Evolutionary conservation across 2,888 invertebrate species (phyloP), one percentile per base, ranked within the genome.

Genomic region (Drosophila borealis): DNA sequence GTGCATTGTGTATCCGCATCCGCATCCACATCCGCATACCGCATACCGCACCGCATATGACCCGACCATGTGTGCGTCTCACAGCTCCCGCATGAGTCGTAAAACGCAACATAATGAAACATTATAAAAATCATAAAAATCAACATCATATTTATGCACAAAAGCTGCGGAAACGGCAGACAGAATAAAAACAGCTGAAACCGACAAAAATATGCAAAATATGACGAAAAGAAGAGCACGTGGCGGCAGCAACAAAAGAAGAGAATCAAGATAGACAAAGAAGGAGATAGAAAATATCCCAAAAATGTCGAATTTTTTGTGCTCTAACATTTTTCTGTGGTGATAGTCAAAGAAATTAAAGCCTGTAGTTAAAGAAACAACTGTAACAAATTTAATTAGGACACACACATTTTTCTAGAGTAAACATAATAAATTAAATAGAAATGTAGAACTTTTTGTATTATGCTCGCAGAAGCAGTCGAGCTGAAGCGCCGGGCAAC

Each of bases 101-200:
- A 86, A 86, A 88, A 74, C 79, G 80, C 74, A 88, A 78, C 88
- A 88, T 86, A 88, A 86, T 86, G 85, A 88, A 86, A 88, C 85
- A 86, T 88, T 83, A 86, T 83, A 88, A 86, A 85, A 86, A 88
- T 85, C 88, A 88, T 88, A 88, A 85, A 85, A 86, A 86, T 85
- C 84, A 85, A 82, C 88, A 88, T 86, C 86, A 86, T 80, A 86
- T 88, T 88, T 86, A 86, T 85, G 85, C 88, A 80, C 60, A 70
- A 29, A 29, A 65, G 67, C 77, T 68, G 65, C 71, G 57, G 36
- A 74, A 69, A 68, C 61, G 61, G 46, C 49, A 62, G 60, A 51
- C 50, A 54, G 19, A 8, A 25, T 46, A 56, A 63, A 70, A 67
- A 54, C 42, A 63, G 67, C 74, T 65, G 61, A 73, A 71, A 60